phyloP scores from a whole-genome alignment of 2,113 vertebrate genomes.

The Ia io region DNA sequence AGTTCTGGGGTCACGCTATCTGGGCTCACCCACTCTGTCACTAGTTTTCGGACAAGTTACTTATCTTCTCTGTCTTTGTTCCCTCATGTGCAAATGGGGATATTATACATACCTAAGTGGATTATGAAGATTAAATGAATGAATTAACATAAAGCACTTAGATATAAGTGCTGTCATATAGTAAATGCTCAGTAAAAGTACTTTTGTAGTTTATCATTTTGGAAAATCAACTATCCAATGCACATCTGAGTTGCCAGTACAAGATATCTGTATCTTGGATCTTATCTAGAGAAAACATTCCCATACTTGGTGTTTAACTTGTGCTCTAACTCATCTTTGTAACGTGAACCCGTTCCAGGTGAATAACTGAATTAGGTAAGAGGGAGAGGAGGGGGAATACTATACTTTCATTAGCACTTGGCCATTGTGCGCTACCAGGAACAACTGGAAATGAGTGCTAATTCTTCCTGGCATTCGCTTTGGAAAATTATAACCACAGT shows the following conservation, averaged over 20 bases:
- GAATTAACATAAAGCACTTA: background rate
- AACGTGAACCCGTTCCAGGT: background rate
- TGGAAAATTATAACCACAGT: conserved; percentile 31
- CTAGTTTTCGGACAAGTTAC: background rate
- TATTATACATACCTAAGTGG: background rate
- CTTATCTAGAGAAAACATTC: conserved; percentile 6
- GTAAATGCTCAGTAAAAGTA: background rate
- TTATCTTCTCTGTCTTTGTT: background rate
- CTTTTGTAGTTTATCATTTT: background rate
- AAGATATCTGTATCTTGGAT: background rate
- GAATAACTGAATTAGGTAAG: background rate
- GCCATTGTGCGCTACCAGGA: background rate
- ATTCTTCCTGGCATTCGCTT: conserved; percentile 38
- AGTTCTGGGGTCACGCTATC: background rate
- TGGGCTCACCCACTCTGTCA: background rate
- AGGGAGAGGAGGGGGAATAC: background rate
- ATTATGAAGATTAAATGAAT: background rate
- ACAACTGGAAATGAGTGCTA: conserved; percentile 32
- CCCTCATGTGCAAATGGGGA: background rate
- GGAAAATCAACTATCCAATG: background rate
- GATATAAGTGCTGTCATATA: background rate
- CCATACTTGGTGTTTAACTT: background rate
- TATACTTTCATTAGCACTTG: background rate
- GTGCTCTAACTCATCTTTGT: background rate
- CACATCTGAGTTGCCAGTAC: background rate